phyloP scores from a whole-genome alignment of 2,888 invertebrate genomes.

The Trachelus troglodyta region DNA sequence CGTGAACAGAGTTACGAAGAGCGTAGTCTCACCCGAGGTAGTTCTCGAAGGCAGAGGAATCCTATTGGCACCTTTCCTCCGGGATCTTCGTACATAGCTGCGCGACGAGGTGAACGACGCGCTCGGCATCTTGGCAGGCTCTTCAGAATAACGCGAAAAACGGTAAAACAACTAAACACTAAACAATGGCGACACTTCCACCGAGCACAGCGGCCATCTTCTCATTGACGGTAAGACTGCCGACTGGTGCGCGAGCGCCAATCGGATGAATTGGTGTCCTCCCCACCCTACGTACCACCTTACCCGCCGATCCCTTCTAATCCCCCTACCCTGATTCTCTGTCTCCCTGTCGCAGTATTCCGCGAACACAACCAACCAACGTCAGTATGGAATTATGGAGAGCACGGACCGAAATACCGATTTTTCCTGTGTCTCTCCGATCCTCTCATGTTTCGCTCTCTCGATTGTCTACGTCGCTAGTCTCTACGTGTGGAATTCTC shows the following conservation, averaged over 20 bases:
- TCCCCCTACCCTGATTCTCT: constrained; percentile 35
- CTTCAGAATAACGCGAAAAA: constrained; percentile 17
- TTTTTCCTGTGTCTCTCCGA: constrained; percentile 71
- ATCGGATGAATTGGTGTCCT: constrained; percentile 48
- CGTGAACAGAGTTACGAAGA: constrained; percentile 6
- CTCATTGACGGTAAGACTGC: constrained; percentile 66
- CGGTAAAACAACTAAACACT: constrained; percentile 66
- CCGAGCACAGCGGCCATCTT: constrained; percentile 81
- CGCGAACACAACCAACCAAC: constrained; percentile 42
- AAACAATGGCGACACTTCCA: constrained; percentile 88
- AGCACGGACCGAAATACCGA: constrained; percentile 52
- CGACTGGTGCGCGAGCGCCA: constrained; percentile 43
- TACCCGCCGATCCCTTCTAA: constrained; percentile 18
- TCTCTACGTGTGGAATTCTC: constrained; percentile 87
- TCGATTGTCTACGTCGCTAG: constrained; percentile 87
- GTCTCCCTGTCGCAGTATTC: constrained; percentile 27
- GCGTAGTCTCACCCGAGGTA: constrained; percentile 76
- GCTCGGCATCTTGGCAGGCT: constrained; percentile 85
- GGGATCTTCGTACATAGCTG: constrained; percentile 91
- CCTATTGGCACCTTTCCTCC: constrained; percentile 91
- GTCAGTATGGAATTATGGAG: constrained; percentile 60
- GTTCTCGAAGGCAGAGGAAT: constrained; percentile 85
- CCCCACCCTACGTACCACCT: constrained; percentile 38
- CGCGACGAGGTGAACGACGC: constrained; percentile 94
- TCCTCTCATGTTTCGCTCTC: constrained; percentile 80